Base-by-base conservation (phyloP, 2,888 invertebrate species). In the Drosophila yooni region DNA sequence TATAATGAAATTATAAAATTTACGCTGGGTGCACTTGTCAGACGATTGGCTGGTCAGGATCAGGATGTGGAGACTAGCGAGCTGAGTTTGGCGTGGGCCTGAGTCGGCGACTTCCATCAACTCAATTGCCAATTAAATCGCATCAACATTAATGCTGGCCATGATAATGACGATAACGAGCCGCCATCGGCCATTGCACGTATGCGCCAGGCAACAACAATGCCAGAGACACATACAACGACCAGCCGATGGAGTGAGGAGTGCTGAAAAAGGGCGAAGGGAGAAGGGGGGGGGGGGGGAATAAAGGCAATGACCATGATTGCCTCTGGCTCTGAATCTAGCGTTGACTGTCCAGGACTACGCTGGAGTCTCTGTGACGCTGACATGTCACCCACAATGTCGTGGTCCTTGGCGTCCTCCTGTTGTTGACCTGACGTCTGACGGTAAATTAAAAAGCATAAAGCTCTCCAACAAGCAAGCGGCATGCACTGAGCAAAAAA, bases 391-490 rank as follows among this genome's bases (percentile, higher is more conserved):
- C 76, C 84, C 76, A 75, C 81, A 81, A 78, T 81, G 66, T 82
- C 64, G 83, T 79, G 80, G 83, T 73, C 70, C 77, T 80, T 75
- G 81, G 74, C 71, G 74, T 80, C 69, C 74, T 57, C n/a, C 27
- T 57, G 57, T 70, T 60, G 76, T 58, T 73, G 71, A 61, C 34
- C 61, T 78, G 88, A 87, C 79, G 77, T 83, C 89, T 89, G 90
- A 84, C 85, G 85, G 88, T 79, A 85, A 85, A 85, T 89, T 89
- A 89, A 85, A 85, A 89, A 88, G 75, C 88, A 84, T 84, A 89
- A 84, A 82, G 74, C 81, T 70, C 71, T 76, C 63, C 72, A 70
- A 75, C 66, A 70, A 62, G 70, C 65, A 68, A 69, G 52, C 77
- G 67, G 69, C 81, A 71, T 56, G 46, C 70, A 61, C 62, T 67